Base-by-base conservation (phyloP, 2,113 vertebrate species). In the human (Homo sapiens) region DNA sequence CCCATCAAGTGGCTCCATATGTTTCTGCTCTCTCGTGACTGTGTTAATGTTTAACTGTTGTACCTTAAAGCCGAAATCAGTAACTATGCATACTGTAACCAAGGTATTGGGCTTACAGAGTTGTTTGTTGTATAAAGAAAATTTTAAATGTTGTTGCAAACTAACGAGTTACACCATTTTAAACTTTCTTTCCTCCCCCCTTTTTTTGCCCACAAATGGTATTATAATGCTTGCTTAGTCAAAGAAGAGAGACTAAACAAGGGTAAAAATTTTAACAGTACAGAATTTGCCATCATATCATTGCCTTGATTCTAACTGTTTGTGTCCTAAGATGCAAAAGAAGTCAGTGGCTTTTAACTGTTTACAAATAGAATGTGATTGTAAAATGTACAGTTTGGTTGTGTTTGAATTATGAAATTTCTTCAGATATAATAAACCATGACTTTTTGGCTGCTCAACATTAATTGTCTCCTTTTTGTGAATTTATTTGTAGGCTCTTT, bases 281-380 rank as follows among this genome's bases (percentile, higher is more conserved):
- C 99, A 99, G 99, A 99, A 99, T 99, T 99, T 98, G 99, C 99
- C 99, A 99, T 99, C 99, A 99, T 99, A 99, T 99, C 99, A 99
- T 99, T 99, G 99, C 99, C 99, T 99, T 99, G 99, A 99, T 99
- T 99, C 99, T 99, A 99, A 99, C 98, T 99, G 99, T 99, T 98
- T 99, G 99, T 99, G 99, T 99, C 99, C 98, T 99, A 99, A 99
- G 99, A 99, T 99, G 99, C 99, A 99, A 98, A 99, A 99, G 99
- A 99, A 99, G 99, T 99, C 99, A 99, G 99, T 99, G 99, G 99
- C 99, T 99, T 99, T 99, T 99, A 99, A 99, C 99, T 99, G 99
- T 99, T 99, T 99, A 99, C 99, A 99, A 99, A 99, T 99, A 99
- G 99, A 99, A 99, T 99, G 99, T 99, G 99, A 99, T 99, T 99